Conservation (phyloP, 1,140 invertebrate genomes). For the Dreissena polymorpha region DNA sequence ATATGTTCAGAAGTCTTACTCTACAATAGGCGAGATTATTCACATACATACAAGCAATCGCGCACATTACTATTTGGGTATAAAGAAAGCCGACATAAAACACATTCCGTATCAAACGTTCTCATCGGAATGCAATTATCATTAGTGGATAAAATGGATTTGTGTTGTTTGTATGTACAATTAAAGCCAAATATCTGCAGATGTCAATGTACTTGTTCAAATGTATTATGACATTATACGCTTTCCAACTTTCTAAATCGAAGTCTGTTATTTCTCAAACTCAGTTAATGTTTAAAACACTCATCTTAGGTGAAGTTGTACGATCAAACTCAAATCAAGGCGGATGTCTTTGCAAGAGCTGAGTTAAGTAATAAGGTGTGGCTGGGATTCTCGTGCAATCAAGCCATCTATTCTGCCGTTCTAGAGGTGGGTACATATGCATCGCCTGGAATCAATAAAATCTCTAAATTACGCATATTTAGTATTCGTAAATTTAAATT, state of each 20-base stretch:
- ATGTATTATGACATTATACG: too few relatives aligned
- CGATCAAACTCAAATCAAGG: conserved; percentile 24
- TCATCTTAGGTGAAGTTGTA: conserved; percentile 64
- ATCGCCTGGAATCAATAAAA: background rate
- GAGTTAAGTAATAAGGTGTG: conserved; percentile 50
- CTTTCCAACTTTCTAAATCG: too few relatives aligned
- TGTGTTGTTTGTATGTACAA: too few relatives aligned
- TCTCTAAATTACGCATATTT: background rate
- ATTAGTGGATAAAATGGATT: too few relatives aligned
- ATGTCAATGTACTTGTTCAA: too few relatives aligned
- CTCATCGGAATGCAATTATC: too few relatives aligned
- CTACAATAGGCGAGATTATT: background rate
- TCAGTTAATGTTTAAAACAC: too few relatives aligned
- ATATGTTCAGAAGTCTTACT: background rate
- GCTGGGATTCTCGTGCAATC: conserved; percentile 85
- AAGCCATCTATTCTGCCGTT: conserved; percentile 84
- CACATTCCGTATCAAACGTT: too few relatives aligned
- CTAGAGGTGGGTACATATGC: conserved; percentile 77
- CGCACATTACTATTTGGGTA: background rate
- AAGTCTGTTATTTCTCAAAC: too few relatives aligned
- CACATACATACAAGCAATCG: too few relatives aligned
- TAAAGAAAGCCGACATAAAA: background rate
- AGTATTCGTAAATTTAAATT: background rate
- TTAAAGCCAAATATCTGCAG: too few relatives aligned
- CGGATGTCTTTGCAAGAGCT: background rate